Conservation (phyloP, 2,113 vertebrate genomes). For the Mastomys coucha region DNA sequence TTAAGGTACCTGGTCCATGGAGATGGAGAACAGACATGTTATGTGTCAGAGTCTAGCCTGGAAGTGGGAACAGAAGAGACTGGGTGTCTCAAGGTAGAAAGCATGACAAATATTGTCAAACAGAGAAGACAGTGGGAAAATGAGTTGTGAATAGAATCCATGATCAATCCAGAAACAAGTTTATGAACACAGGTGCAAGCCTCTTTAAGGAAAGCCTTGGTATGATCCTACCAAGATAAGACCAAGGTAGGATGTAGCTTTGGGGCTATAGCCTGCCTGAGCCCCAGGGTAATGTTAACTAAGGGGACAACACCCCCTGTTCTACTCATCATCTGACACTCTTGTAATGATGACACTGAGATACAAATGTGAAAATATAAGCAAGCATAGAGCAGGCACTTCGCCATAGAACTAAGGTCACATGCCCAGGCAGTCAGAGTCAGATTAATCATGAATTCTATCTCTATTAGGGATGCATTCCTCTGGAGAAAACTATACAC, state of each 20-base stretch:
- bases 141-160: neutral
- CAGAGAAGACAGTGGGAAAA: neutral
- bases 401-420: neutral
- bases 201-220: neutral
- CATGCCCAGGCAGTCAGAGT: neutral
- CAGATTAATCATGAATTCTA: neutral
- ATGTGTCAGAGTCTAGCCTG: neutral
- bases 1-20: neutral
- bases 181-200: neutral
- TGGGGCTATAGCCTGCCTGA: neutral
- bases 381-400: neutral
- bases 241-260: neutral
- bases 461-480: neutral
- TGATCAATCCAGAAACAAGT: neutral
- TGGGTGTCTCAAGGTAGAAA: neutral
- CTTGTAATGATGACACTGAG: neutral
- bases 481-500: neutral
- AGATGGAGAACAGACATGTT: neutral
- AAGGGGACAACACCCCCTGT: neutral
- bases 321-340: neutral
- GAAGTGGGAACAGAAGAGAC: neutral
- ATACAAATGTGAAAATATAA: neutral
- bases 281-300: neutral
- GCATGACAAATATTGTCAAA: neutral
- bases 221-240: neutral